These are phyloP conservation scores for Nasua narica DNA, from an alignment of 2,797 vertebrate genomes.

Conservation along the genomic window DNA sequence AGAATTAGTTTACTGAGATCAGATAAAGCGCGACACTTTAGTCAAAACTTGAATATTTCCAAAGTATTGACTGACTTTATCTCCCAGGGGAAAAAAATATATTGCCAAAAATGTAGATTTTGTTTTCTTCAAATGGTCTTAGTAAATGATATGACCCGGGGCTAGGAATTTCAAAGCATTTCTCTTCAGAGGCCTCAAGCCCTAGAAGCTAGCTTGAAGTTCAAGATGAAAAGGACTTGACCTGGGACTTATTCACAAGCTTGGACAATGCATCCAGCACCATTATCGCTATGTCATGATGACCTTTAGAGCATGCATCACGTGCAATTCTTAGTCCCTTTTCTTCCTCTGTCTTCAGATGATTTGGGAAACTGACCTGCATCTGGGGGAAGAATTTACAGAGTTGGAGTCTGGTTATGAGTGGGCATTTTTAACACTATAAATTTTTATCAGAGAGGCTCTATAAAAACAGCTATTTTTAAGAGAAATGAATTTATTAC, in stretches of 20 bases:
- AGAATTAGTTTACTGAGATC: constrained; percentile 3
- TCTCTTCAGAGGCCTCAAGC: neutral
- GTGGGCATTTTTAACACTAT: neutral
- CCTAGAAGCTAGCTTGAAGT: neutral
- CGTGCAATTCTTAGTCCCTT: neutral
- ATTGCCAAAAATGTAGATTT: neutral
- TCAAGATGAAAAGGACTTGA: neutral
- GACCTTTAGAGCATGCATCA: too few relatives aligned
- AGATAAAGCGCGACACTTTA: neutral
- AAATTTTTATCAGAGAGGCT: neutral
- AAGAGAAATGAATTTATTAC: constrained; percentile 12
- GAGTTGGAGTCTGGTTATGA: neutral
- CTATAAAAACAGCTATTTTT: constrained; percentile 50
- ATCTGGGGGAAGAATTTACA: neutral
- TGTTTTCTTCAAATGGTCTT: constrained; percentile 9
- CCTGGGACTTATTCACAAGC: neutral
- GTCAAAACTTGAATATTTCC: neutral
- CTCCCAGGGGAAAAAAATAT: neutral
- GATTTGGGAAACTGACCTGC: neutral
- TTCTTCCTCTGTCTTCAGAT: neutral
- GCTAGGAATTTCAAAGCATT: neutral
- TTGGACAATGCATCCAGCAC: neutral
- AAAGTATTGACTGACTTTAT: neutral
- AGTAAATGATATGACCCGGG: neutral
- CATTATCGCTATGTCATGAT: neutral